Conservation (phyloP, 64 coral and sea anemone species). For the Astreopora myriophthalma region DNA sequence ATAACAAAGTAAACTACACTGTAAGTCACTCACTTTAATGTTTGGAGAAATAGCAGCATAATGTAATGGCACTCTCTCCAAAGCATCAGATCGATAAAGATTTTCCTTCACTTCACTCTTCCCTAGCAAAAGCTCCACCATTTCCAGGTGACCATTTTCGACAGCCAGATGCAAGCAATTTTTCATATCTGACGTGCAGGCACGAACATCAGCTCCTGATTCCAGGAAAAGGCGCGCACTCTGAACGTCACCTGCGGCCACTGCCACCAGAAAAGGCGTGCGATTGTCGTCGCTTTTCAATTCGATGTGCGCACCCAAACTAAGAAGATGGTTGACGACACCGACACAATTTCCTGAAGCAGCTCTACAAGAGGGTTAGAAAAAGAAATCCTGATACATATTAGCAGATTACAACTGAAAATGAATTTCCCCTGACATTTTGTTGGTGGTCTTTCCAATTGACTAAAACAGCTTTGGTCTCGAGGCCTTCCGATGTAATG, state of each 20-base stretch:
- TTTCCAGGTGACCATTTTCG: constrained; percentile 23
- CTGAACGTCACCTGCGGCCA: neutral
- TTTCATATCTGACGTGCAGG: constrained; percentile 56
- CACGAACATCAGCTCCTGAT: constrained; percentile 54
- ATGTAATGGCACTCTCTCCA: neutral
- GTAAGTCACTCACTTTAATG: constrained; percentile 53
- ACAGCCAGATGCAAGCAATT: constrained; percentile 76
- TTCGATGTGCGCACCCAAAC: constrained; percentile 27
- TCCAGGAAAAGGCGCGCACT: constrained; percentile 54
- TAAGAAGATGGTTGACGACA: constrained; percentile 64
- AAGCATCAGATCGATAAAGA: neutral
- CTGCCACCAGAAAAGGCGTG: constrained; percentile 75
- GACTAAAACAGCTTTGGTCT: neutral
- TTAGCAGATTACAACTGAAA: too few relatives aligned
- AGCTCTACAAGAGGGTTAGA: constrained; percentile 41
- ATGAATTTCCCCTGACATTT: too few relatives aligned
- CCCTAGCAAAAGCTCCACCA: neutral
- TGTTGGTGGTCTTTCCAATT: too few relatives aligned
- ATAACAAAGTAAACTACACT: too few relatives aligned
- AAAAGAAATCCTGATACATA: too few relatives aligned
- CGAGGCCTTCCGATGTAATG: too few relatives aligned
- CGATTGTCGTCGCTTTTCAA: constrained; percentile 26
- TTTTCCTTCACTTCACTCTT: neutral
- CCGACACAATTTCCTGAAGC: constrained; percentile 33
- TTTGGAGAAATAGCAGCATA: constrained; percentile 11